Conservation (phyloP, 2,888 invertebrate species). For the Lottia gigantea region DNA sequence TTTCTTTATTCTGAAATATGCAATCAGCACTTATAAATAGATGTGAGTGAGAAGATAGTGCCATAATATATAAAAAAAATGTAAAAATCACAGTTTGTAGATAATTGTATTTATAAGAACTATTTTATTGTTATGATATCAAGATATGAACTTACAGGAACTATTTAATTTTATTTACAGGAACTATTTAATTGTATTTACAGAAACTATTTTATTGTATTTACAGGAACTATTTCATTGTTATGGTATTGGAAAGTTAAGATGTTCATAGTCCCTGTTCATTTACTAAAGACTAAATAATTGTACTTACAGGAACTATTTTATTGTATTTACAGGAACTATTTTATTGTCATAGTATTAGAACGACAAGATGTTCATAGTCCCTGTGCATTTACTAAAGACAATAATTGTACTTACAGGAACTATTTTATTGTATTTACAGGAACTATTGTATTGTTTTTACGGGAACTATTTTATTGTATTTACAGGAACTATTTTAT, state of each 20-base stretch:
- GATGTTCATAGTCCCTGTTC: conserved; percentile 59
- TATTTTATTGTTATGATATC: conserved; percentile 93
- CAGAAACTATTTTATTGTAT: background rate
- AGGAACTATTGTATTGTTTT: conserved; percentile 86
- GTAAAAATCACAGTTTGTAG: too few species aligned
- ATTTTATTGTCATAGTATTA: conserved; percentile 92
- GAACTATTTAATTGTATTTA: too few species aligned
- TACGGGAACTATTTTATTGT: conserved; percentile 68
- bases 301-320: too few species aligned
- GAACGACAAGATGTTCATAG: too few species aligned
- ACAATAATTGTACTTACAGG: too few species aligned
- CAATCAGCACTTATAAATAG: too few species aligned
- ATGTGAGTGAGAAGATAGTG: too few species aligned
- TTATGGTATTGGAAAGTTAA: conserved; percentile 85
- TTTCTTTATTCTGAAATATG: too few species aligned
- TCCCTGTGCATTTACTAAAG: too few species aligned
- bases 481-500: conserved; percentile 81
- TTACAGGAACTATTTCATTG: conserved; percentile 86
- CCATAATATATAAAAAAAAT: too few species aligned
- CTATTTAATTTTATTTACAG: too few species aligned
- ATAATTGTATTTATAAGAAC: conserved; percentile 70
- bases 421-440: conserved; percentile 21
- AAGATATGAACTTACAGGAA: conserved; percentile 67
- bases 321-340: conserved; percentile 73
- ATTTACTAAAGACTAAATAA: too few species aligned